phyloP scores from a whole-genome alignment of 2,888 invertebrate genomes.

The Anarsia innoxiella region DNA sequence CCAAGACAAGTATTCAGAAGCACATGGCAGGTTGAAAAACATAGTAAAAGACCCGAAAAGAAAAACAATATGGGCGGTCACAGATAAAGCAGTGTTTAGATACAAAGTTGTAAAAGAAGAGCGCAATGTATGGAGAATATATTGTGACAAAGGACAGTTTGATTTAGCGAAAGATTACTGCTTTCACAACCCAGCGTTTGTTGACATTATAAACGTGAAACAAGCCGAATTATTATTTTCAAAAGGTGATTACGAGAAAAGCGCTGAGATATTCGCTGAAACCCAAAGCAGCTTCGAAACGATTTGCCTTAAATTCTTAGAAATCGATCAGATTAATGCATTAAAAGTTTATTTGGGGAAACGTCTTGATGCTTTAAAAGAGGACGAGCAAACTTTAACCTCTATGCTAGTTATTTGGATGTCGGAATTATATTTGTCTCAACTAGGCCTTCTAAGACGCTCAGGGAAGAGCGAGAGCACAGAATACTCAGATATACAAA shows the following conservation, averaged over 20 bases:
- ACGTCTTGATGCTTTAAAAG: constrained; percentile 83
- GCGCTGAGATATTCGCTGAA: constrained; percentile 92
- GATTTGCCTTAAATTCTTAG: constrained; percentile 92
- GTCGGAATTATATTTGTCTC: constrained; percentile 92
- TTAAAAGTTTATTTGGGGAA: constrained; percentile 90
- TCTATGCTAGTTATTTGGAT: constrained; percentile 97
- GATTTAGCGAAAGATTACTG: constrained; percentile 91
- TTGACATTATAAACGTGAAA: constrained; percentile 89
- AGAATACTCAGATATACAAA: constrained; percentile 78
- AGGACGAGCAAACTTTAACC: constrained; percentile 88
- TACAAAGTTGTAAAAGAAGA: constrained; percentile 90
- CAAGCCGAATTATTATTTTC: constrained; percentile 92
- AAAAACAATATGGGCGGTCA: constrained; percentile 89
- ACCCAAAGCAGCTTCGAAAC: constrained; percentile 96
- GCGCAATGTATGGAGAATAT: constrained; percentile 91
- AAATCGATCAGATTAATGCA: constrained; percentile 86
- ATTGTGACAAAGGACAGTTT: constrained; percentile 89
- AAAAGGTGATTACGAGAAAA: constrained; percentile 84
- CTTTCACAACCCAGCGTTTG: constrained; percentile 84
- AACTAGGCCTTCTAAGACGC: constrained; percentile 84
- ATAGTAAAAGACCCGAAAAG: constrained; percentile 87
- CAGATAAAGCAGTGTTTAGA: constrained; percentile 88
- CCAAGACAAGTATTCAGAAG: constrained; percentile 88
- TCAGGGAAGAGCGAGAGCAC: constrained; percentile 52
- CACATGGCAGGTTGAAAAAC: constrained; percentile 85